Conservation (phyloP, 2,113 vertebrate species). For the Larimichthys polyactis region DNA sequence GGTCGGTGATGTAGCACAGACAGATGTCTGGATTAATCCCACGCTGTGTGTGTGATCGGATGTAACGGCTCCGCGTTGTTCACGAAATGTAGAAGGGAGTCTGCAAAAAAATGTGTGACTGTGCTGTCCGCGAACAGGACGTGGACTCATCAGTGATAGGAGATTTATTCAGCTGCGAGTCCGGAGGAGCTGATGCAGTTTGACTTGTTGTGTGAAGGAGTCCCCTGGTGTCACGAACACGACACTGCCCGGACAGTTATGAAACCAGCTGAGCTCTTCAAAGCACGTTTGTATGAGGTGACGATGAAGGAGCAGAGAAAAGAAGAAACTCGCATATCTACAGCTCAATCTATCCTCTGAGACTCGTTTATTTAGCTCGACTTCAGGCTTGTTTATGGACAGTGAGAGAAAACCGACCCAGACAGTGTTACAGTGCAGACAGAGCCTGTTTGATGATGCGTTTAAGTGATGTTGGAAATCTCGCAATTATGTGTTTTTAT, state of each 20-base stretch:
- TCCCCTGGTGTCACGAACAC: background rate
- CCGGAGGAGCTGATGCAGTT: background rate
- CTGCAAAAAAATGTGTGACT: background rate
- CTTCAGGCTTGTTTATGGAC: background rate
- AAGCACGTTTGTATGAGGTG: too few species aligned
- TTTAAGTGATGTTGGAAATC: conserved; percentile 4
- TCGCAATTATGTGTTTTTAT: background rate
- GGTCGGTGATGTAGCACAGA: background rate
- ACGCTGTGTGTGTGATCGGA: background rate
- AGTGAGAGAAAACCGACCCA: background rate
- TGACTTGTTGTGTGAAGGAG: background rate
- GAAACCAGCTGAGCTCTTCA: too few species aligned
- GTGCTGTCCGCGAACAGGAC: too few species aligned
- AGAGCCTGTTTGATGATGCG: conserved; percentile 4
- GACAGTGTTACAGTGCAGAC: background rate
- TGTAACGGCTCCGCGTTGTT: background rate
- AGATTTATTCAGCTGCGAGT: background rate
- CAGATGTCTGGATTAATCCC: conserved; percentile 49
- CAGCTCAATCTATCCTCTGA: background rate
- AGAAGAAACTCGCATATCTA: too few species aligned
- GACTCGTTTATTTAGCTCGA: background rate
- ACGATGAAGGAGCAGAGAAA: background rate
- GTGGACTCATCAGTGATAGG: background rate
- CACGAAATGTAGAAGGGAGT: background rate
- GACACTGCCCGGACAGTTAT: background rate